Evolutionary conservation across 2,888 invertebrate species (phyloP), one percentile per base, ranked within the genome.

Genomic region (Anagyrus pseudococci): DNA sequence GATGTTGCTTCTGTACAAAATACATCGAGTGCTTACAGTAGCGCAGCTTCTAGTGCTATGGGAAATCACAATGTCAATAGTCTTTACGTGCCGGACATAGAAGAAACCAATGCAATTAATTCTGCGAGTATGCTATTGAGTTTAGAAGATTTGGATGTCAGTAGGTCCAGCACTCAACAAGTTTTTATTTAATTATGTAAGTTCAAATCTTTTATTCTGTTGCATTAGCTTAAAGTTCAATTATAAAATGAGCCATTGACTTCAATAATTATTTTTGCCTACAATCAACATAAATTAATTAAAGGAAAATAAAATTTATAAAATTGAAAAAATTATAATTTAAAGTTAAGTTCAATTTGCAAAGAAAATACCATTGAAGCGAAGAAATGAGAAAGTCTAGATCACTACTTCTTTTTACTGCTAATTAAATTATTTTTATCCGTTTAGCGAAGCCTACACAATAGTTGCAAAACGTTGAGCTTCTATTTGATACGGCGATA

Each of bases 11-110:
- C 79, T 2, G 78, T 78, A 41, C 78, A 78, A 67, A 80, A 79
- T 63, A 79, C 80, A 44, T 80, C 80, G 29, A 80, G 79, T 65
- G 79, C 80, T 19, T 79, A 80, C 53, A 80, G 78, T 60, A 80
- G 80, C 58, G 78, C 78, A 29, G 75, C 78, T n/a, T 80, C 80
- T 8, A 79, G 78, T 66, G 76, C 77, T 20, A 80, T 79, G 77
- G 78, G 75, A 33, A 80, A 79, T 70, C 79, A 80, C 60, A 75
- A 77, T 55, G 61, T 69, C 15, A 78, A 75, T 66, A 76, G 70
- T 59, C 67, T 73, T 54, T 80, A 79, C 66, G 69, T 75, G 44
- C 71, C 73, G 29, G 77, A 80, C 64, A 71, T 75, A 26, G 71
- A 73, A 50, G 77, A 74, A 67, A 69, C 72, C 22, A 74, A 75